Percentiles rank a stretch among this genome's conserved stretches.
phyloP scores from a whole-genome alignment of 2,113 vertebrate genomes.

The Alligator sinensis region DNA sequence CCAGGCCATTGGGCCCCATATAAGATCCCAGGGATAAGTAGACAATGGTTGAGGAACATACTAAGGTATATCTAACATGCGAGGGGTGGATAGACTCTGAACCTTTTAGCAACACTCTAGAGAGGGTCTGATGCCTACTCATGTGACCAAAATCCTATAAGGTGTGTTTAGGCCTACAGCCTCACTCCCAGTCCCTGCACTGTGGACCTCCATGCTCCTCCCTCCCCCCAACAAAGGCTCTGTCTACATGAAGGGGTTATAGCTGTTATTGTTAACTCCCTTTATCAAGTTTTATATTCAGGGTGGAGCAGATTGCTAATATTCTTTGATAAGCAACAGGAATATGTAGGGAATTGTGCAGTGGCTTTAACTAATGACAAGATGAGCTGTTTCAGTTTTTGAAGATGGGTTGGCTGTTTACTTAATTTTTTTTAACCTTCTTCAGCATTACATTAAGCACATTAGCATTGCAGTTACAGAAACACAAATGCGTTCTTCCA shows the following conservation, averaged over 20 bases:
- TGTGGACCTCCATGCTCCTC: not conserved
- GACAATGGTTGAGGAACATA: not conserved
- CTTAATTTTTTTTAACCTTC: not conserved
- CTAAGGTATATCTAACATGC: not conserved
- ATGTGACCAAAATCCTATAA: not conserved
- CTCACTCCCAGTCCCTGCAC: not conserved
- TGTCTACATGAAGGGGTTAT: not conserved
- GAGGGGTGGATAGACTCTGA: not conserved
- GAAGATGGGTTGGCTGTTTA: not conserved
- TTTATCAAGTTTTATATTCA: not conserved
- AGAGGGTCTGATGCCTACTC: not conserved
- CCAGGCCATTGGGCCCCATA: not conserved
- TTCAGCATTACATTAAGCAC: not conserved
- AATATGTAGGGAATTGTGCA: accelerated
- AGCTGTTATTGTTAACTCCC: not conserved
- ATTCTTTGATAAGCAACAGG: not conserved
- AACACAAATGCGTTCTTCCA: not conserved
- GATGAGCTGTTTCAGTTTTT: accelerated
- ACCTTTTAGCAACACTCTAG: not conserved
- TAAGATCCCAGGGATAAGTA: not conserved
- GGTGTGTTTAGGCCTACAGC: not conserved
- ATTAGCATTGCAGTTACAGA: not conserved
- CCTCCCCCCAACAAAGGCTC: not conserved
- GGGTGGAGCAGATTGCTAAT: not conserved
- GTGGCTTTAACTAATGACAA: not conserved